Evolutionary conservation across 1,140 invertebrate genomes (phyloP), one percentile per base, ranked within the genome.

Genomic region (Agraylea sexmaculata): DNA sequence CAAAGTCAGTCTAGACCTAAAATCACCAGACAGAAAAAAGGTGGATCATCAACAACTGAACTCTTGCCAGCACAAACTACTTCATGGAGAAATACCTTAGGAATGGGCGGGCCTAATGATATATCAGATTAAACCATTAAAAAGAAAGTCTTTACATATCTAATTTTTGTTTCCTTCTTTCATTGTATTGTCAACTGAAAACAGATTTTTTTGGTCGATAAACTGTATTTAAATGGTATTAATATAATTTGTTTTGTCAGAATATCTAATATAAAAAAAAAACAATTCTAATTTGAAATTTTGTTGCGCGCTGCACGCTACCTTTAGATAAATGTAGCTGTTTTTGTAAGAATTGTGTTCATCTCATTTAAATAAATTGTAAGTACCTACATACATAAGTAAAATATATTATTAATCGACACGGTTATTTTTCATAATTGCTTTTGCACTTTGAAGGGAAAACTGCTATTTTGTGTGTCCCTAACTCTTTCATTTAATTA

Each of bases 1-100:
- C 33, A 47, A 56, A 30, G 53, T 53, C 2, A 13, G 20, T 48
- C 51, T 41, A 51, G 62, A 28, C 58, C 60, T 1, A 64, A 64
- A 53, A 62, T 64, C 25, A 54, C 56, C 4, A 52, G 62, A 25
- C 61, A 62, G 25, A 47, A 47, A n/a, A 47, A 44, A 32, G 41
- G 40, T 16, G 20, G 17, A 19, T 17, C 18, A 4, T 20, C 34
- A 4, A 39, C 33, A 3, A 31, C 35, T 11, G 46, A 43, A 10
- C 15, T 40, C 6, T 23, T 46, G 10, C 32, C 36, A 15, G 32
- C 43, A 1, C 40, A 46, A 23, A 41, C 40, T 15, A 37, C 34
- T 20, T 23, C 28, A 27, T 49, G 43, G 43, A 45, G 46, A n/a
- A 42, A 42, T 11, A 48, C 18, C 29, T 29, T 48, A 5, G 46